These are phyloP conservation scores for Hirtodrosophila cameraria DNA, from an alignment of 2,888 invertebrate genomes.

Conservation along the genomic window DNA sequence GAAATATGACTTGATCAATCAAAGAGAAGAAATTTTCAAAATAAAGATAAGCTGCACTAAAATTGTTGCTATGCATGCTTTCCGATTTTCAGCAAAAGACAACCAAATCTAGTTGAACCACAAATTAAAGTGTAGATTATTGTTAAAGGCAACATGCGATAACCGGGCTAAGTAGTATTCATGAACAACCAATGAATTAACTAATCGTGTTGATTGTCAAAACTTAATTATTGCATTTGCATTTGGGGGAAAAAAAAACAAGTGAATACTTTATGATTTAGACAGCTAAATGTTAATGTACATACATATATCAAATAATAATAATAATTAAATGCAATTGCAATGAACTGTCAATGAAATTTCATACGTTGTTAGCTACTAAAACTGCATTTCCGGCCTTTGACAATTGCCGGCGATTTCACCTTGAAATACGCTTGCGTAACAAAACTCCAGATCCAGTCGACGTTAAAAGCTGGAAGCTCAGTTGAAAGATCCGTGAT, in stretches of 20 bases:
- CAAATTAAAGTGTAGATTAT: too few relatives aligned
- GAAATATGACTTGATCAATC: too few relatives aligned
- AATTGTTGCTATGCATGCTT: too few relatives aligned
- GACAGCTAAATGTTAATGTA: not conserved
- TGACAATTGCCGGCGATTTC: conserved; percentile 60
- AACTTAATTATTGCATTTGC: conserved; percentile 1
- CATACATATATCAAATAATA: conserved; percentile 17
- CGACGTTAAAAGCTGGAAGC: conserved; percentile 4
- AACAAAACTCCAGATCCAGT: conserved; percentile 40
- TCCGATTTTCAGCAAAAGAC: too few relatives aligned
- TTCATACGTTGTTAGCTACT: conserved; percentile 13
- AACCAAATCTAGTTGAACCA: too few relatives aligned
- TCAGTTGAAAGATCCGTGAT: too few relatives aligned
- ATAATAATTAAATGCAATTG: conserved; percentile 46
- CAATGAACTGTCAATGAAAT: conserved; percentile 49
- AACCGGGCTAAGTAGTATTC: too few relatives aligned
- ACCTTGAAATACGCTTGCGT: conserved; percentile 66
- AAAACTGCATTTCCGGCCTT: conserved; percentile 47
- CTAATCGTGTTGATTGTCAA: conserved; percentile 10
- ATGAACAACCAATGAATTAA: not conserved
- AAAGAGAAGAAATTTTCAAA: too few relatives aligned
- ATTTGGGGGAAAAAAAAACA: conserved; percentile 4
- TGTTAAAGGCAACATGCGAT: too few relatives aligned
- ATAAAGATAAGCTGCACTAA: too few relatives aligned
- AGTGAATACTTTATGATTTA: conserved; percentile 9